Evolutionary conservation across 2,888 invertebrate species (phyloP).

Genomic region (Oscheius sp.): DNA sequence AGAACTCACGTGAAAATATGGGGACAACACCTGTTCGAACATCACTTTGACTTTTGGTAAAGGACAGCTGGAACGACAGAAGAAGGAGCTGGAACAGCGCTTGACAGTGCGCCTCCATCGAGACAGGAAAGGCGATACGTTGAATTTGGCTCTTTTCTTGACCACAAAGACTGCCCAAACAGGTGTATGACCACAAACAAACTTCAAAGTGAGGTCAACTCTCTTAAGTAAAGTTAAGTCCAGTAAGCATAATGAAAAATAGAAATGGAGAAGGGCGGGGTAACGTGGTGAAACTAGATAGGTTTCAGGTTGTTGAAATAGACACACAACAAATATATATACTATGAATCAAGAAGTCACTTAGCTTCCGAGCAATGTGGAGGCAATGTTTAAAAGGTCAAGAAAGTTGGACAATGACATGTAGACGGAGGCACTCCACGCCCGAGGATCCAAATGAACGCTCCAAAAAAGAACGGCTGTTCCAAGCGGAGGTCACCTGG

Average conservation of each 20-base stretch:
- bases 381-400: not conserved
- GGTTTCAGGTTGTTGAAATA: too few species aligned
- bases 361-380: too few species aligned
- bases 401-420: not conserved
- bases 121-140: conserved; percentile 8
- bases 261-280: too few species aligned
- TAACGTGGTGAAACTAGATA: too few species aligned
- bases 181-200: conserved; percentile 21
- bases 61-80: not conserved
- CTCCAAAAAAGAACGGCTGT: not conserved
- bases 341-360: too few species aligned
- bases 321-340: too few species aligned
- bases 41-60: not conserved
- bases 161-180: conserved; percentile 17
- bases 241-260: too few species aligned
- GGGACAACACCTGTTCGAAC: conserved; percentile 18
- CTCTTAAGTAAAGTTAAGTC: too few species aligned
- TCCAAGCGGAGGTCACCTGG: not conserved
- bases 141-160: conserved; percentile 10
- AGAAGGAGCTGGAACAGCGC: conserved; percentile 4
- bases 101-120: not conserved
- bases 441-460: not conserved
- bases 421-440: not conserved
- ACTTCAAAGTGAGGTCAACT: too few species aligned
- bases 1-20: conserved; percentile 9